Conservation (phyloP, 2,113 vertebrate genomes). For the Leucoraja erinaceus region DNA sequence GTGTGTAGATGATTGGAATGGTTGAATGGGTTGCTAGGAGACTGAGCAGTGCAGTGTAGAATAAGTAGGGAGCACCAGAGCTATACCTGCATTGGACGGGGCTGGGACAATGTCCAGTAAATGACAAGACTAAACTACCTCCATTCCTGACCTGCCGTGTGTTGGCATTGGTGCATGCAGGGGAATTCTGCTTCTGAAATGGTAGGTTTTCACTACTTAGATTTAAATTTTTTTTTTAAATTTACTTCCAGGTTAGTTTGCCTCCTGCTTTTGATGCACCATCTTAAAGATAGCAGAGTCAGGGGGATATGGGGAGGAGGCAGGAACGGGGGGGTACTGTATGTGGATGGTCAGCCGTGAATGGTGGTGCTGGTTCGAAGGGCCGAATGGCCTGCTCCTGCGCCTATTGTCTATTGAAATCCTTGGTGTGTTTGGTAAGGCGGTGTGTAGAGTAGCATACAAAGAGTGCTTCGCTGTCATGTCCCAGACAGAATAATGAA, state of each 20-base stretch:
- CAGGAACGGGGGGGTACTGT: too few species aligned
- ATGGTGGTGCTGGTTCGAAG: too few species aligned
- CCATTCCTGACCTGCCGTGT: not conserved
- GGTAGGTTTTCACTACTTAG: too few species aligned
- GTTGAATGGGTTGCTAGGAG: slow-evolving; percentile 68
- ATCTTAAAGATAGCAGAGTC: not conserved
- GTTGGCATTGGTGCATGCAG: not conserved
- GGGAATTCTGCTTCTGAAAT: not conserved
- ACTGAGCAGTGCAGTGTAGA: slow-evolving; percentile 45
- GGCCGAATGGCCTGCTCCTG: too few species aligned
- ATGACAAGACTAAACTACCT: not conserved
- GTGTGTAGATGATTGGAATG: slow-evolving; percentile 52
- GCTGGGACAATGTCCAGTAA: not conserved
- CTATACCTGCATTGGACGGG: slow-evolving; percentile 48
- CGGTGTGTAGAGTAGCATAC: too few species aligned
- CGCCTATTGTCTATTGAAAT: too few species aligned
- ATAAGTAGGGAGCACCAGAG: slow-evolving; percentile 43
- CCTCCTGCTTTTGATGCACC: not conserved
- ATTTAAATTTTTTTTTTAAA: not conserved
- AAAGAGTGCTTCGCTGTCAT: too few species aligned
- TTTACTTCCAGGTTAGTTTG: not conserved
- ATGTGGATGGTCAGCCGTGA: too few species aligned
- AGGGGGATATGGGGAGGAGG: not conserved
- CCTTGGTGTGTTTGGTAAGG: too few species aligned
- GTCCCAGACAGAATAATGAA: too few species aligned